Evolutionary conservation across 2,888 invertebrate genomes (phyloP), one percentile per base, ranked within the genome.

Genomic region (Sphecodes monilicornis): DNA sequence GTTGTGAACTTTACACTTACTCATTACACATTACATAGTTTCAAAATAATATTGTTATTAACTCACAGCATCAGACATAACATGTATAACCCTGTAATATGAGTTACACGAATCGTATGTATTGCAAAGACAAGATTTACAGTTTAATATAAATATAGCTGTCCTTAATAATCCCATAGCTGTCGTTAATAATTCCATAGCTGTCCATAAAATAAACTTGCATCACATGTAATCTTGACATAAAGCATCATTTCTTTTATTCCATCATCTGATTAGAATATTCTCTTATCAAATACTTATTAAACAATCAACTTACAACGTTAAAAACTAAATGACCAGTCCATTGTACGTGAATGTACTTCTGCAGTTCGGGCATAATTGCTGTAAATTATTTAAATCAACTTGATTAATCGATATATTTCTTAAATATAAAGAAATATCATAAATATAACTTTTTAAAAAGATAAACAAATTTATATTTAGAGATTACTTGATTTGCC

Each of bases 281-380:
- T 13, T 29, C 36, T 71, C 10, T 79, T 32, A 6, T 18, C 8
- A 22, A 57, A 22, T 60, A 60, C 29, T 76, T 39, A 36, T 68
- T 64, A 1, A 29, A 11, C 16, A 41, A 11, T 50, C 16, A 4
- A 74, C 68, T 41, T 66, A 22, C 22, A 41, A 73, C 29, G 6
- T 41, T 29, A 41, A 26, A n/a, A 73, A 29, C 8, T 26, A 41
- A 29, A 72, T 60, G n/a, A n/a, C n/a, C n/a, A 50, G 29, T 54
- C 64, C 4, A 18, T 57, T 71, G 6, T 32, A 66, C 57, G 0
- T 4, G 41, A 76, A 41, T n/a, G 5, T 16, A n/a, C 6, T 0
- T 74, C 85, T 85, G 60, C 86, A 86, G 22, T 68, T 70, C 16
- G 86, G 86, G 11, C 86, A 86, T 1, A 4, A 32, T 2, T 10